Conservation (phyloP, 2,113 vertebrate genomes). For the Campylorhamphus procurvoides region DNA sequence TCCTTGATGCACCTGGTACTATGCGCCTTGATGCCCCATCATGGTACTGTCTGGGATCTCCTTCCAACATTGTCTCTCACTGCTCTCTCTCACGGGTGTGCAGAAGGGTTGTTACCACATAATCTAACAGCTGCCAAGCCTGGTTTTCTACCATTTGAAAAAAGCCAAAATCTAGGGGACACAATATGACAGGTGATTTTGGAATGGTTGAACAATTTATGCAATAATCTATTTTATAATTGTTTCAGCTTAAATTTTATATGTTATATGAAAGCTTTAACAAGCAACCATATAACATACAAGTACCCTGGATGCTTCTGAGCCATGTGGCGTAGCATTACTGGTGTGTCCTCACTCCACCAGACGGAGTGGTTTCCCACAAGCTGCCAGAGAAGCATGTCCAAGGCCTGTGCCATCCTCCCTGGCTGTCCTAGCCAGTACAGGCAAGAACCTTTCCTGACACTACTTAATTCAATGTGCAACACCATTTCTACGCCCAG, state of each 20-base stretch:
- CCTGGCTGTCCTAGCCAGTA: rapidly evolving
- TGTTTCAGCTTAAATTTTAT: background rate
- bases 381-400: background rate
- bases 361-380: background rate
- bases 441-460: background rate
- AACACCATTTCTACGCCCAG: background rate
- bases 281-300: background rate
- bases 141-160: background rate
- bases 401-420: background rate
- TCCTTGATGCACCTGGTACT: background rate
- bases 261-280: background rate
- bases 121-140: background rate
- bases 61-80: background rate
- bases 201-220: background rate
- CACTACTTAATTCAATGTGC: background rate
- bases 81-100: rapidly evolving
- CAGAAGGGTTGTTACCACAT: background rate
- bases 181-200: background rate
- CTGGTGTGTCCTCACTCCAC: background rate
- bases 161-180: background rate
- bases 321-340: rapidly evolving
- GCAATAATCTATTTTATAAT: background rate
- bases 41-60: background rate
- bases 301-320: background rate
- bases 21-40: too few species aligned